These are phyloP conservation scores for Somateria mollissima DNA, from an alignment of 2,797 vertebrate genomes.

Conservation along the genomic window DNA sequence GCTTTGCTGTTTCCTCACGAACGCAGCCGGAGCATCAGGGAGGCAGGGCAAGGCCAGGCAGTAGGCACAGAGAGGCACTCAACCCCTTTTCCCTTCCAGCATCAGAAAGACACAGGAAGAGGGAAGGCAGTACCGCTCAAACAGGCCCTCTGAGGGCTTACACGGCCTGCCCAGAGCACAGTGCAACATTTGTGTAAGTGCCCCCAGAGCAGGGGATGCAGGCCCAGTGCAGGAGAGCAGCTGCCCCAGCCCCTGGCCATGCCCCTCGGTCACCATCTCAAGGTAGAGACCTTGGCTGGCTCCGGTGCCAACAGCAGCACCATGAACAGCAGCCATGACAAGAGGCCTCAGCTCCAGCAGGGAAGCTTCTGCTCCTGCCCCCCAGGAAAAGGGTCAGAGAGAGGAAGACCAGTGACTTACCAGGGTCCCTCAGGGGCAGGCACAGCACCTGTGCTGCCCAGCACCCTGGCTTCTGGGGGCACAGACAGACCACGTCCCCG, in stretches of 20 bases:
- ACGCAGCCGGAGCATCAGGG: accelerated
- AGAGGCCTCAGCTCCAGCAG: not conserved
- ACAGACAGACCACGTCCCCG: not conserved
- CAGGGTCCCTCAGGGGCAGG: not conserved
- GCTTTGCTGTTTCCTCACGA: not conserved
- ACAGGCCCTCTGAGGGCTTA: accelerated
- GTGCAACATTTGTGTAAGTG: accelerated
- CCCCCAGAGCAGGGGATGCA: accelerated
- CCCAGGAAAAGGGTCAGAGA: accelerated
- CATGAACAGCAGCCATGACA: accelerated
- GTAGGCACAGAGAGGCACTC: not conserved
- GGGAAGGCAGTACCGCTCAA: not conserved
- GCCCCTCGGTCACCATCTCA: not conserved
- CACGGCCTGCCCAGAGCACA: not conserved
- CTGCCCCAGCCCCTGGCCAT: not conserved
- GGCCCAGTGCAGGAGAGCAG: accelerated
- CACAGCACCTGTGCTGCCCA: not conserved
- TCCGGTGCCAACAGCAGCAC: accelerated
- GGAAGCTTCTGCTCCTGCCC: accelerated
- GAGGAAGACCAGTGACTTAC: not conserved
- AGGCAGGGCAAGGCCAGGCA: not conserved
- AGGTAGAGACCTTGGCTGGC: not conserved
- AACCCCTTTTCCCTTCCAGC: accelerated
- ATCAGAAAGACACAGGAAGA: not conserved
- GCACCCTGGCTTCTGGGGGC: not conserved